phyloP scores from a whole-genome alignment of 2,113 vertebrate genomes.

The Thomomys bottae region DNA sequence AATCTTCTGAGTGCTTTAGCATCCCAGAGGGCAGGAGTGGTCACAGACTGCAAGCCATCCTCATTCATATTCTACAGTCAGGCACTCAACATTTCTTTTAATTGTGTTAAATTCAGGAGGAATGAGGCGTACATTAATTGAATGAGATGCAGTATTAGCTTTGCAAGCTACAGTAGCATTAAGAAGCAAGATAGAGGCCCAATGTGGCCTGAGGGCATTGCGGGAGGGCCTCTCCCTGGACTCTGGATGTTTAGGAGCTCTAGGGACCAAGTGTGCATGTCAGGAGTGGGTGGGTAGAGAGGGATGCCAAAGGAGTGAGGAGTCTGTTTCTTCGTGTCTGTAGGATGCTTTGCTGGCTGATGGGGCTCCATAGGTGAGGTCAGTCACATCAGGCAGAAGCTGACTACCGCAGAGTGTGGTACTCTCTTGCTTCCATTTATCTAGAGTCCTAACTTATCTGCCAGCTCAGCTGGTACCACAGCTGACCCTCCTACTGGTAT shows the following conservation, averaged over 20 bases:
- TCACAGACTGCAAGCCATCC: background rate
- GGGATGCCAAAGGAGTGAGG: too few species aligned
- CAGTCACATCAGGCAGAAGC: background rate
- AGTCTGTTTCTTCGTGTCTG: background rate
- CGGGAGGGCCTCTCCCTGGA: background rate
- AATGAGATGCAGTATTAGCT: slow-evolving; percentile 58
- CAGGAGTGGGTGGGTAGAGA: too few species aligned
- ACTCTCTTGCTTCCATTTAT: background rate
- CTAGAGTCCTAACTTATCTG: background rate
- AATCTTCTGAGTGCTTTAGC: slow-evolving; percentile 34
- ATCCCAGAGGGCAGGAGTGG: background rate
- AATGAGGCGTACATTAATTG: slow-evolving; percentile 57
- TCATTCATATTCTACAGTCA: slow-evolving; percentile 47
- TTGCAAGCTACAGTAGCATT: slow-evolving; percentile 26
- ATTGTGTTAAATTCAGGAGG: slow-evolving; percentile 40
- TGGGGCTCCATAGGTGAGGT: background rate
- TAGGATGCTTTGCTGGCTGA: background rate
- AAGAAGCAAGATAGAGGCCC: slow-evolving; percentile 9
- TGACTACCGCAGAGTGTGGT: too few species aligned
- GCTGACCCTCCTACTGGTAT: background rate
- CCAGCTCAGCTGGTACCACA: background rate
- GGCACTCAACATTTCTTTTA: slow-evolving; percentile 17
- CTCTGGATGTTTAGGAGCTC: background rate
- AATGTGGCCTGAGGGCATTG: slow-evolving; percentile 21
- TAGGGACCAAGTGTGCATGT: too few species aligned